Percentiles rank a stretch among this genome's conserved stretches.
Conservation (phyloP, 2,888 invertebrate genomes). For the Copidosoma aretas region DNA sequence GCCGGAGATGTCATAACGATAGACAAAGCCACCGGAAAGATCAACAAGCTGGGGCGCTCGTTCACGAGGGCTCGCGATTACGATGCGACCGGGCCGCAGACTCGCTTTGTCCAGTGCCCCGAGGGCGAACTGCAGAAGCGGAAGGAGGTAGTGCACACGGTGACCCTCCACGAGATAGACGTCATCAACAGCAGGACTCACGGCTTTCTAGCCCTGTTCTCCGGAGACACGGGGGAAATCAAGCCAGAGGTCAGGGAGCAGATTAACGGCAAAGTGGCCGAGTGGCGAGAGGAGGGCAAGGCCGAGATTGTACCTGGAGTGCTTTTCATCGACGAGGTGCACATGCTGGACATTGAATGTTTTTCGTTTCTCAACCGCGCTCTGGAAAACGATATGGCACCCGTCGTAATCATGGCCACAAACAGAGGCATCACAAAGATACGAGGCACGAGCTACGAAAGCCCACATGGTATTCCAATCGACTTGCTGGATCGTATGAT, state of each 20-base stretch:
- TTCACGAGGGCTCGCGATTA: conserved; percentile 97
- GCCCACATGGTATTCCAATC: conserved; percentile 97
- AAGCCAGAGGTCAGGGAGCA: conserved; percentile 97
- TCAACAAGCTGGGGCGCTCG: conserved; percentile 88
- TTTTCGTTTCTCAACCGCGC: conserved; percentile 98
- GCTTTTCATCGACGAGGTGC: conserved; percentile 94
- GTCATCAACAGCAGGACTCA: conserved; percentile 98
- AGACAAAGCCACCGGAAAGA: conserved; percentile 97
- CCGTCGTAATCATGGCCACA: conserved; percentile 98
- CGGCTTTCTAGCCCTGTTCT: conserved; percentile 96
- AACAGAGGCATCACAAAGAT: conserved; percentile 95
- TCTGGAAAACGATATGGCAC: conserved; percentile 95
- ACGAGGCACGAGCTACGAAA: conserved; percentile 89
- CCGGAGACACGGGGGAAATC: conserved; percentile 99
- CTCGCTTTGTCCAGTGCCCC: conserved; percentile 96
- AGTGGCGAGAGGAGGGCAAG: conserved; percentile 99
- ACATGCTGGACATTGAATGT: conserved; percentile 99
- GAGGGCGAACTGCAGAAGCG: conserved; percentile 98
- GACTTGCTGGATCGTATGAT: conserved; percentile 95
- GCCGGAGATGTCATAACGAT: conserved; percentile 97
- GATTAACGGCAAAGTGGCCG: conserved; percentile 95
- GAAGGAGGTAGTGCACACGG: conserved; percentile 97
- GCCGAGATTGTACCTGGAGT: conserved; percentile 99
- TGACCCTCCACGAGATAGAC: conserved; percentile 98
- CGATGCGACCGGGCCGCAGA: conserved; percentile 88